phyloP scores from a whole-genome alignment of 2,797 vertebrate species.

The Notoglanidium macrostoma region DNA sequence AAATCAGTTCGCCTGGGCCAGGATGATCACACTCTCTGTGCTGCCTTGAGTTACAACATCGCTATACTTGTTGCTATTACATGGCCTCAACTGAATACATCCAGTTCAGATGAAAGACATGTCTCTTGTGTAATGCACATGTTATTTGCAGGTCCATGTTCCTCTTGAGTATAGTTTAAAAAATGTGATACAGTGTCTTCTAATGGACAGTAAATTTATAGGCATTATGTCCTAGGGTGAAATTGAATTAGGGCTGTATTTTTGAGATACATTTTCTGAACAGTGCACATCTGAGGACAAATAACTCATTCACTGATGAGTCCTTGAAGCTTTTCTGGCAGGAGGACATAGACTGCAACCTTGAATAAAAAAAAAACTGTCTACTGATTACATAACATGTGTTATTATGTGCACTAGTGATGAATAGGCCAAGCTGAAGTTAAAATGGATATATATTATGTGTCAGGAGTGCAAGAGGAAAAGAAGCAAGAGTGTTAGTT shows the following conservation, averaged over 20 bases:
- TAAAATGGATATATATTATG: not conserved
- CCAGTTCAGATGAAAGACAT: not conserved
- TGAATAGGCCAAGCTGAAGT: not conserved
- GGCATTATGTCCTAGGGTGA: not conserved
- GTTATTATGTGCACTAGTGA: not conserved
- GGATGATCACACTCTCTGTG: not conserved
- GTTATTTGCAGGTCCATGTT: not conserved
- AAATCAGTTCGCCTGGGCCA: constrained; percentile 7
- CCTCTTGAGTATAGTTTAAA: not conserved
- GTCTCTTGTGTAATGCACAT: not conserved
- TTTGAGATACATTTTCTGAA: not conserved
- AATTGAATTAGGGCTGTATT: not conserved
- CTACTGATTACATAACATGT: constrained; percentile 17
- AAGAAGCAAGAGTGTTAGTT: too few relatives aligned
- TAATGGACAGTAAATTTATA: not conserved
- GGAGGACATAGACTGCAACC: not conserved
- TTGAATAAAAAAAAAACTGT: not conserved
- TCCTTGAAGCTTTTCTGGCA: constrained; percentile 5
- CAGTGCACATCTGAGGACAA: not conserved
- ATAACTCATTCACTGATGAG: constrained; percentile 3
- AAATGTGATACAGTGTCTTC: not conserved
- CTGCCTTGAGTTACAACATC: not conserved
- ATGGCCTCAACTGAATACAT: not conserved
- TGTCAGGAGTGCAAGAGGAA: not conserved
- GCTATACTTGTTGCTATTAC: not conserved